Evolutionary conservation across 2,888 invertebrate genomes (phyloP).

Genomic region (Caenorhabditis uteleia): DNA sequence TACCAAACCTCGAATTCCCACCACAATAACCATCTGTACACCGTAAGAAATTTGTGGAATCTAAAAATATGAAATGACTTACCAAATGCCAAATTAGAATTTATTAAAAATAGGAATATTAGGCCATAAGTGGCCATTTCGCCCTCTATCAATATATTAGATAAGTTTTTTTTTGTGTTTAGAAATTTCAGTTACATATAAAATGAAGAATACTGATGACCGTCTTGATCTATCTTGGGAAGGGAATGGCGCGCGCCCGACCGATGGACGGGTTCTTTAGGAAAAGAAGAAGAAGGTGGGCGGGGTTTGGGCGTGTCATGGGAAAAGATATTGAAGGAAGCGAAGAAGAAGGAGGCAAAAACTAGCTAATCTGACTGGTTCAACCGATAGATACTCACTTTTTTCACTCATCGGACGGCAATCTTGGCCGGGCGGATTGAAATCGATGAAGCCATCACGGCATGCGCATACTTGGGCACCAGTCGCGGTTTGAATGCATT

Average conservation of each 20-base stretch:
- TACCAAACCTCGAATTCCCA: background rate
- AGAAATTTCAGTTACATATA: background rate
- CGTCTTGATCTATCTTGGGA: too few relatives aligned
- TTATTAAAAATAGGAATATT: background rate
- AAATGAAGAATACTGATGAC: background rate
- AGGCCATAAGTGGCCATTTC: constrained; percentile 1
- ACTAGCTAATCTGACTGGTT: constrained; percentile 33
- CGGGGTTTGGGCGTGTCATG: constrained; percentile 1
- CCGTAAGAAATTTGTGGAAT: background rate
- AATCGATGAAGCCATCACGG: constrained; percentile 19
- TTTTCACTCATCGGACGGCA: constrained; percentile 6
- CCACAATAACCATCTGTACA: constrained; percentile 1
- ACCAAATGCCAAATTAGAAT: constrained; percentile 4
- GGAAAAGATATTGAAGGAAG: constrained; percentile 9
- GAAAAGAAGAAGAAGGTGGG: constrained; percentile 7
- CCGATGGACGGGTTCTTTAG: constrained; percentile 16
- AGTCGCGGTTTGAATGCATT: constrained; percentile 29
- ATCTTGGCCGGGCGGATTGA: constrained; percentile 12
- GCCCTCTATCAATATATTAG: too few relatives aligned
- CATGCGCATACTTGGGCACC: constrained; percentile 31
- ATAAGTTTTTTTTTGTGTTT: too few relatives aligned
- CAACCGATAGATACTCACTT: constrained; percentile 6
- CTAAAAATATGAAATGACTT: background rate
- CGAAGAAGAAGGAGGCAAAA: constrained; percentile 10
- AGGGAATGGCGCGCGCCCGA: constrained; percentile 1